A percentile compares a stretch with the other conserved stretches of the same genome.
These are phyloP conservation scores for Tachina fera DNA, from an alignment of 2,888 invertebrate species.

Conservation along the genomic window DNA sequence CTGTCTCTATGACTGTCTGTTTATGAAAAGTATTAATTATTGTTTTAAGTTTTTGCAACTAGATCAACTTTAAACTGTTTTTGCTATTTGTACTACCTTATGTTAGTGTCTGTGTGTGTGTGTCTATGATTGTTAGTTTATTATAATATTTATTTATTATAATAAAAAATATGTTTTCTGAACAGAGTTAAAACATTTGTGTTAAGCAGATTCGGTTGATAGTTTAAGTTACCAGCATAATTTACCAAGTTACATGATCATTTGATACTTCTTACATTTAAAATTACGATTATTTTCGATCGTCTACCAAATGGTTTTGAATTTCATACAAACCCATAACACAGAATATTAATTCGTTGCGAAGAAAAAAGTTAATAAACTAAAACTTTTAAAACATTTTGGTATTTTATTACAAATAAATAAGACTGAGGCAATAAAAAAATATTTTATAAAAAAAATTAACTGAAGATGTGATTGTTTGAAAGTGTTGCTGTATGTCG, in stretches of 20 bases:
- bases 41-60: neutral
- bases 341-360: neutral
- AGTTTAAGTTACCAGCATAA: constrained; percentile 52
- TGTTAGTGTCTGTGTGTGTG: neutral
- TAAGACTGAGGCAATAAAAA: constrained; percentile 7
- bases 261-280: constrained; percentile 69
- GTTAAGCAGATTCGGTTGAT: constrained; percentile 17
- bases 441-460: constrained; percentile 14
- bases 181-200: constrained; percentile 12
- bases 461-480: constrained; percentile 18
- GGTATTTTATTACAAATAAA: constrained; percentile 54
- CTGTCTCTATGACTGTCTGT: constrained; percentile 14
- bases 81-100: neutral
- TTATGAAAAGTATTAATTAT: constrained; percentile 24
- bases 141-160: too few species aligned
- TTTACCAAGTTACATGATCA: constrained; percentile 68
- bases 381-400: constrained; percentile 40
- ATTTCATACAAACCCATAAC: constrained; percentile 56
- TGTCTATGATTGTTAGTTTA: neutral
- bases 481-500: constrained; percentile 2
- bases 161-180: neutral
- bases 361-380: neutral
- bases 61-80: neutral
- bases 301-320: constrained; percentile 65
- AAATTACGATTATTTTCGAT: constrained; percentile 64